Base-by-base conservation (phyloP, 2,113 vertebrate genomes). In the Rhinoderma darwinii region DNA sequence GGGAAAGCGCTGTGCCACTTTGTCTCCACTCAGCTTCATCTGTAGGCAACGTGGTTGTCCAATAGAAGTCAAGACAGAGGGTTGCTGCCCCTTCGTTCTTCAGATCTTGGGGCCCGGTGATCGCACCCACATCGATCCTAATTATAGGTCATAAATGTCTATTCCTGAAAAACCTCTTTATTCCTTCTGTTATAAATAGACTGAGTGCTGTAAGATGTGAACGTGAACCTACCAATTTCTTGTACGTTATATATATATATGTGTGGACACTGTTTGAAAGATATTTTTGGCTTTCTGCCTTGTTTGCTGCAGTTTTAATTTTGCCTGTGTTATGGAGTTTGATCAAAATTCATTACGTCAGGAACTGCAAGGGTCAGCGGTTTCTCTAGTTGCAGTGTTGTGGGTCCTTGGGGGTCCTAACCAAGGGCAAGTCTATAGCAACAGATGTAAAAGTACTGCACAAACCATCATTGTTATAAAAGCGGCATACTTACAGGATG, bases 351-450 rank as follows among this genome's bases (percentile, higher is more conserved):
- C 56, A 81, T 54, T 81, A 18, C 4, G 37, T 61, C 5, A 25
- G 39, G 37, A 81, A 61, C 54, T 39, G 56, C 37, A 63, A 63
- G 37, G 78, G 59, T 63, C 78, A 81, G 54, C 78, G 27, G 37
- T 63, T 81, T 43, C 39, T n/a, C 22, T 27, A 81, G 59, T 56
- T 61, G 78, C 78, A 81, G 78, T 43, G 15, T n/a, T 27, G 9
- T 27, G 39, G 51, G 37, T 35, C 51, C 30, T 15, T 59, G n/a
- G n/a, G n/a, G n/a, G 32, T 80, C 50, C 51, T 56, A 15, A 80
- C 35, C 77, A 80, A 80, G 77, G 77, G 22, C 77, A 80, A 80
- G 35, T 32, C 76, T 79, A 79, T 25, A 37, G 76, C 50, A 59
- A 25, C 76, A 79, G 18, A 56, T 56, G 56, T 37, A 56, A 35